A percentile compares a stretch with the other conserved stretches of the same genome.
These are phyloP conservation scores for Trachelus iudaicus DNA, from an alignment of 2,888 invertebrate species.

Conservation along the genomic window DNA sequence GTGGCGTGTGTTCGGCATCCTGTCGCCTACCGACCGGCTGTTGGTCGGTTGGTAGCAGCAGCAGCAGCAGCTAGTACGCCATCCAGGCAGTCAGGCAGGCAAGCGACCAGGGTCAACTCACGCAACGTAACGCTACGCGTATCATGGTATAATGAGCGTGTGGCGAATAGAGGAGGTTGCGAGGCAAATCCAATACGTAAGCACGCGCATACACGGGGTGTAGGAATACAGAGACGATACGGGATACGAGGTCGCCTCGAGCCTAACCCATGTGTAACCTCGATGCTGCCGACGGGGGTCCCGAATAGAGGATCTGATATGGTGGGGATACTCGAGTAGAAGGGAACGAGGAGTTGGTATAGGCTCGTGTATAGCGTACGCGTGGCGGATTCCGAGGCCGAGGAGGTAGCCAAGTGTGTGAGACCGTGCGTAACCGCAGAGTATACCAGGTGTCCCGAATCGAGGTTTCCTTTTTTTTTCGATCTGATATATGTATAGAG, in stretches of 20 bases:
- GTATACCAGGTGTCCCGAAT: background rate
- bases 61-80: background rate
- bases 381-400: background rate
- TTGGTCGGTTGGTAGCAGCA: constrained; percentile 18
- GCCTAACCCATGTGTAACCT: constrained; percentile 26
- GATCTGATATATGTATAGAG: background rate
- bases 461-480: background rate
- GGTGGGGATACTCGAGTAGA: background rate
- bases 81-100: background rate
- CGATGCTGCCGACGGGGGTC: background rate
- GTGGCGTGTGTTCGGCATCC: constrained; percentile 47
- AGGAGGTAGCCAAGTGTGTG: background rate
- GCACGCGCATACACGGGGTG: background rate
- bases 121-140: constrained; percentile 46
- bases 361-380: background rate
- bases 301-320: background rate
- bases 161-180: constrained; percentile 12
- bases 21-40: constrained; percentile 45
- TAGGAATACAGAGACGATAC: background rate
- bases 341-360: background rate
- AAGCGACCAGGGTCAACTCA: background rate
- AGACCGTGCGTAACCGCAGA: background rate
- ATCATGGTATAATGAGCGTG: constrained; percentile 46
- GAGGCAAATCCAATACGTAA: background rate
- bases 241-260: constrained; percentile 33